phyloP scores from a whole-genome alignment of 2,113 vertebrate species.

The Syngnathus floridae region DNA sequence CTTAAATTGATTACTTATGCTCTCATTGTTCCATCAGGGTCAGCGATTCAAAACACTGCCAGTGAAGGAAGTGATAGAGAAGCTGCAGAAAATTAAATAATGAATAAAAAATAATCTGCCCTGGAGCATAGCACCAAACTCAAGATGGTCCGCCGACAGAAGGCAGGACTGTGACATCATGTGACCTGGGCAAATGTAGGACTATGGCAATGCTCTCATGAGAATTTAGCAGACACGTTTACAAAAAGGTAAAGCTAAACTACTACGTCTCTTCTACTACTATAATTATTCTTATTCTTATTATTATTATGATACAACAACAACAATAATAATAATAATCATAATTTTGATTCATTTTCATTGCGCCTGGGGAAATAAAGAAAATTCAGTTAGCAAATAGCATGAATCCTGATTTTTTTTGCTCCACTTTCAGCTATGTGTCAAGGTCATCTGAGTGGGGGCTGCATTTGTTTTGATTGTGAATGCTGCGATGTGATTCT shows the following conservation, averaged over 20 bases:
- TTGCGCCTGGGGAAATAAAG: neutral
- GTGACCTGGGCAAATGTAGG: neutral
- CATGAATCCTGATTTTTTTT: neutral
- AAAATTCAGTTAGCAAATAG: neutral
- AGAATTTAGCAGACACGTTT: neutral
- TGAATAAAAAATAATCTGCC: constrained; percentile 3
- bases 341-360: neutral
- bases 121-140: constrained; percentile 8
- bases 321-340: too few relatives aligned
- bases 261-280: neutral
- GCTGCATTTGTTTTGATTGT: too few relatives aligned
- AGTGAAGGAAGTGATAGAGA: neutral
- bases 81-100: constrained; percentile 2
- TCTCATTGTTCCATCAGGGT: constrained; percentile 2
- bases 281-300: too few relatives aligned
- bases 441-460: too few relatives aligned
- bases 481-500: too few relatives aligned
- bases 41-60: neutral
- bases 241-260: neutral
- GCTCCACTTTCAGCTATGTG: neutral
- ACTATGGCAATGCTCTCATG: neutral
- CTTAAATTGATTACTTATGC: constrained; percentile 16
- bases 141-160: constrained; percentile 3
- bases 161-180: neutral
- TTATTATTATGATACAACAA: too few relatives aligned